Conservation (phyloP, 2,113 vertebrate species). For the Brienomyrus brachyistius region DNA sequence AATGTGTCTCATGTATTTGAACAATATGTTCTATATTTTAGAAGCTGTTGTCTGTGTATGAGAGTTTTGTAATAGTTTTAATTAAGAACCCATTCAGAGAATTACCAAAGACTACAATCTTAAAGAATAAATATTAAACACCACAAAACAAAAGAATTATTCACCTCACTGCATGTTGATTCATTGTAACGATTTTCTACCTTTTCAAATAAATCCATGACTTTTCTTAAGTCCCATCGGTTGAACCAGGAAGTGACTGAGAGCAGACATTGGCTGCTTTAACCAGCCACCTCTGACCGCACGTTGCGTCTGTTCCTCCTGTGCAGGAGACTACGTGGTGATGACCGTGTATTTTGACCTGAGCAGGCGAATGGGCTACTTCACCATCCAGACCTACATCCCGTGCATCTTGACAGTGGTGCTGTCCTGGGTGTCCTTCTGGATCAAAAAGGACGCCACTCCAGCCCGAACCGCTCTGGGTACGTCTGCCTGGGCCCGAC, state of each 20-base stretch:
- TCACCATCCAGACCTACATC: slow-evolving; percentile 97
- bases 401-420: slow-evolving; percentile 95
- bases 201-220: not conserved
- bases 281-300: not conserved
- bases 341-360: slow-evolving; percentile 95
- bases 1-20: not conserved
- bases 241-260: not conserved
- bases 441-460: slow-evolving; percentile 96
- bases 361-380: slow-evolving; percentile 93
- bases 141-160: not conserved
- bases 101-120: not conserved
- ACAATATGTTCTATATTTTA: not conserved
- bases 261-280: not conserved
- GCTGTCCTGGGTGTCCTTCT: slow-evolving; percentile 95
- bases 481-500: slow-evolving; percentile 43
- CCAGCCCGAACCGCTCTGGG: slow-evolving; percentile 91
- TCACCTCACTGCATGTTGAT: not conserved
- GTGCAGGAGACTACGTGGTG: slow-evolving; percentile 88
- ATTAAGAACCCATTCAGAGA: not conserved
- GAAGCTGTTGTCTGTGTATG: not conserved
- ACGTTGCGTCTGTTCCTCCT: not conserved
- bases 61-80: not conserved
- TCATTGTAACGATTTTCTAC: not conserved
- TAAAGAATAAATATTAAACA: not conserved
- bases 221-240: not conserved